phyloP scores from a whole-genome alignment of 2,113 vertebrate genomes.

The Anhinga anhinga region DNA sequence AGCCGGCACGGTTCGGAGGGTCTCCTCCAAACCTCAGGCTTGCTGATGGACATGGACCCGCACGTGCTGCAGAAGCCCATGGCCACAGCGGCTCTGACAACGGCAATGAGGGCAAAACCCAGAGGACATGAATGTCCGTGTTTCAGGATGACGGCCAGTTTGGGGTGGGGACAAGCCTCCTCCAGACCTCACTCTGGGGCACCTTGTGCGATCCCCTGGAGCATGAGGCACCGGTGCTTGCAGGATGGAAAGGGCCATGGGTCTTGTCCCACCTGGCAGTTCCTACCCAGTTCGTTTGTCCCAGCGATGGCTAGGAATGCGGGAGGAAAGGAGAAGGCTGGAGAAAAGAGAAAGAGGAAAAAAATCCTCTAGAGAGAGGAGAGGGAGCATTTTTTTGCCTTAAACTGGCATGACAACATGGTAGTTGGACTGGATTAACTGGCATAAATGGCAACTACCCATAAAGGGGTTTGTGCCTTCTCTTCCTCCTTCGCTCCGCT shows the following conservation, averaged over 20 bases:
- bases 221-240: neutral
- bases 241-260: neutral
- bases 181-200: neutral
- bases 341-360: neutral
- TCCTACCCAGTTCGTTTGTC: neutral
- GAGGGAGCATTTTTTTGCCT: neutral
- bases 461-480: neutral
- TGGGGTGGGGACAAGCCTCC: neutral
- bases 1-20: neutral
- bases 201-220: neutral
- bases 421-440: neutral
- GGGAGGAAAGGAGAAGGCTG: neutral
- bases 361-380: neutral
- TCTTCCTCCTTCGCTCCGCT: neutral
- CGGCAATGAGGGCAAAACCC: neutral
- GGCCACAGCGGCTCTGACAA: neutral
- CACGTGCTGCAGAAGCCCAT: neutral
- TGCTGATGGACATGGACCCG: neutral
- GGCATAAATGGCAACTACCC: neutral
- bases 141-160: neutral
- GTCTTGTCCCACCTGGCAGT: neutral
- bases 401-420: neutral
- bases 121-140: rapidly evolving
- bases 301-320: neutral
- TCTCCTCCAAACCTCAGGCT: neutral